These are phyloP conservation scores for Aphelinus atriplicis DNA, from an alignment of 1,140 invertebrate genomes.

Conservation along the genomic window DNA sequence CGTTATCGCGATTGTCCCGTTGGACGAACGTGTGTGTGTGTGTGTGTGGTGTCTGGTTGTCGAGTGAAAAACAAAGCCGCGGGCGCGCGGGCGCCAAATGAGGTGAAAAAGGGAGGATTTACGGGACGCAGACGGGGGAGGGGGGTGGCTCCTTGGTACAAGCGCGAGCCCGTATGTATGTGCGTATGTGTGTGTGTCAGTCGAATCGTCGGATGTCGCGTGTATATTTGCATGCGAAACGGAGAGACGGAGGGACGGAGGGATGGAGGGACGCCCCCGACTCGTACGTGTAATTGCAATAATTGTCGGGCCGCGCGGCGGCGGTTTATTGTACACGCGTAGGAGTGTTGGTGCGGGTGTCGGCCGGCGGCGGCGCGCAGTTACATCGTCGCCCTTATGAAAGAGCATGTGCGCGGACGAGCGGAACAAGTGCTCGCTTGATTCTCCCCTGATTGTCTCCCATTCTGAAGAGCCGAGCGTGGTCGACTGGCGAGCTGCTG, in stretches of 20 bases:
- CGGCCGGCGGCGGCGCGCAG: conserved; percentile 38
- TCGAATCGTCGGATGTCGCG: background rate
- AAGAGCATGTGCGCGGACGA: conserved; percentile 44
- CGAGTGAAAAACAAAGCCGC: no score
- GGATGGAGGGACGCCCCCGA: conserved; percentile 19
- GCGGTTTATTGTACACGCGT: conserved; percentile 52
- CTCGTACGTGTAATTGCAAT: conserved; percentile 60
- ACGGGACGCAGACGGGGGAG: no score
- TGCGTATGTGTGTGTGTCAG: background rate
- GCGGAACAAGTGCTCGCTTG: conserved; percentile 65
- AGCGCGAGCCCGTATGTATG: no score
- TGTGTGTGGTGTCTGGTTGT: no score
- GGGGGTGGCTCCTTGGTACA: no score
- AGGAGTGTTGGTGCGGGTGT: conserved; percentile 17
- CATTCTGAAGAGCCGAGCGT: conserved; percentile 55
- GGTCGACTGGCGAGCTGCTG: background rate
- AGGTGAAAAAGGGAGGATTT: no score
- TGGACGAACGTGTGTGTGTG: no score
- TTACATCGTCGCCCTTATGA: conserved; percentile 19
- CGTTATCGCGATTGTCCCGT: no score
- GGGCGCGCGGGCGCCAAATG: no score
- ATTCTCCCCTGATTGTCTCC: conserved; percentile 66
- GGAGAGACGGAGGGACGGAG: conserved; percentile 39
- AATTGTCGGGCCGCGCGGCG: conserved; percentile 54
- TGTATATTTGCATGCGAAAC: conserved; percentile 7